Evolutionary conservation across 2,113 vertebrate genomes (phyloP).

Genomic region (Psilopogon haemacephalus): DNA sequence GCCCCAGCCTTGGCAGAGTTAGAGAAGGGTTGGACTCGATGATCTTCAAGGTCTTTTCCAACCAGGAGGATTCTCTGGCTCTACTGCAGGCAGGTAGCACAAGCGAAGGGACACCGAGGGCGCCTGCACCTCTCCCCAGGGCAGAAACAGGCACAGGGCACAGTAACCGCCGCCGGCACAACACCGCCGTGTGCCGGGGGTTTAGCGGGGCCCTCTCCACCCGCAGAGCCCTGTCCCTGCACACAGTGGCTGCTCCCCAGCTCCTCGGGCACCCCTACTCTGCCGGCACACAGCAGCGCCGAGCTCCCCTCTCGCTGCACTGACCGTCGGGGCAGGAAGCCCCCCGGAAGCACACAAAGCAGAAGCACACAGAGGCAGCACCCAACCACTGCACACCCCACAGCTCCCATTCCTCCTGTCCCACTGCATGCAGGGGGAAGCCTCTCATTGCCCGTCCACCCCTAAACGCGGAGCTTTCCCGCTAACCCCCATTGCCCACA

Average conservation of each 20-base stretch:
- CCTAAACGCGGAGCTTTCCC: background rate
- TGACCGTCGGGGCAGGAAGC: background rate
- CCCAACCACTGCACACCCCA: background rate
- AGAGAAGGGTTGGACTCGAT: too few species aligned
- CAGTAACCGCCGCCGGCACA: background rate
- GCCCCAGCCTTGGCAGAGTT: too few species aligned
- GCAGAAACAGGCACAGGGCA: background rate
- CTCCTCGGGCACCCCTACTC: too few species aligned
- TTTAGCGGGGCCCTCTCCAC: background rate
- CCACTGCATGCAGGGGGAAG: background rate
- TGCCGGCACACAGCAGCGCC: background rate
- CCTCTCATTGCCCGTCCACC: too few species aligned
- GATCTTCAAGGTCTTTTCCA: too few species aligned
- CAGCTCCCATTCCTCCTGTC: background rate
- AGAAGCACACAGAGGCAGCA: background rate
- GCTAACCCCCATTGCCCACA: background rate
- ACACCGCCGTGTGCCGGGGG: background rate
- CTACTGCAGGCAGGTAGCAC: background rate
- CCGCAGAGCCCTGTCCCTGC: background rate
- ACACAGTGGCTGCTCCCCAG: background rate
- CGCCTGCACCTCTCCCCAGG: background rate
- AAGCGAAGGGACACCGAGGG: background rate
- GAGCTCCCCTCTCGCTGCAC: background rate
- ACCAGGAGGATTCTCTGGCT: too few species aligned
- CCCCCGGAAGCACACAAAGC: background rate